Percentiles rank a stretch among this genome's conserved stretches.
These are phyloP conservation scores for Microplitis mediator DNA, from an alignment of 1,140 invertebrate species.

Conservation along the genomic window DNA sequence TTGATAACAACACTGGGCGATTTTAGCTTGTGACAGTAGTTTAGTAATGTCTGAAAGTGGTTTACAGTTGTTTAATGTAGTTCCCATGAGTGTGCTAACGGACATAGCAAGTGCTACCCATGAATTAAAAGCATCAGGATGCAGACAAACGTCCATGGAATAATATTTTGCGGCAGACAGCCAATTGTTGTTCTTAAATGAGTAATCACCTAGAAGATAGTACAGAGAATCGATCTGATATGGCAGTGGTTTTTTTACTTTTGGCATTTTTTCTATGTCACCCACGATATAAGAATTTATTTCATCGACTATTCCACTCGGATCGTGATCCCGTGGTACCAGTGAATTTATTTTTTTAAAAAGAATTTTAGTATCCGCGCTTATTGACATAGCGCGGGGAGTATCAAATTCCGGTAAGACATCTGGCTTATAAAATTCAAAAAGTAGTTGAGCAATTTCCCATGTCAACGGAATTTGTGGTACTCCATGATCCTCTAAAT, in stretches of 20 bases:
- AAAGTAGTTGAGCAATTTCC: slow-evolving; percentile 77
- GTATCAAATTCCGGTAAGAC: slow-evolving; percentile 85
- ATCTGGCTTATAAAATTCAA: slow-evolving; percentile 83
- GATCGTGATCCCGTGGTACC: slow-evolving; percentile 72
- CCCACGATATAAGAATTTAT: slow-evolving; percentile 73
- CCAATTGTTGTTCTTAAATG: slow-evolving; percentile 86
- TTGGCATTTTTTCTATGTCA: slow-evolving; percentile 62
- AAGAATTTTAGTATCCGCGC: slow-evolving; percentile 76
- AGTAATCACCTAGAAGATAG: slow-evolving; percentile 89
- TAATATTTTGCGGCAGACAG: slow-evolving; percentile 82
- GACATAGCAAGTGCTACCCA: slow-evolving; percentile 91
- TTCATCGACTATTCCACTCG: slow-evolving; percentile 65
- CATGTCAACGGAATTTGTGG: slow-evolving; percentile 76
- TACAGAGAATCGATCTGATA: slow-evolving; percentile 76
- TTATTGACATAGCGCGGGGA: slow-evolving; percentile 73
- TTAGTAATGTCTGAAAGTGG: slow-evolving; percentile 70
- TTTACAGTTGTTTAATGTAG: slow-evolving; percentile 78
- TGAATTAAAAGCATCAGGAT: slow-evolving; percentile 81
- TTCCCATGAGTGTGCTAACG: slow-evolving; percentile 79
- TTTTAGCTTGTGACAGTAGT: slow-evolving; percentile 73
- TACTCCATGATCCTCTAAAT: slow-evolving; percentile 82
- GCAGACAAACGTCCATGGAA: slow-evolving; percentile 79
- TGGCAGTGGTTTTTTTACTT: slow-evolving; percentile 56
- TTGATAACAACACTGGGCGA: slow-evolving; percentile 78
- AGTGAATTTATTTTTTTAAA: slow-evolving; percentile 77